Evolutionary conservation across 2,888 invertebrate genomes (phyloP), one percentile per base, ranked within the genome.

Genomic region (Dendrolimus houi): DNA sequence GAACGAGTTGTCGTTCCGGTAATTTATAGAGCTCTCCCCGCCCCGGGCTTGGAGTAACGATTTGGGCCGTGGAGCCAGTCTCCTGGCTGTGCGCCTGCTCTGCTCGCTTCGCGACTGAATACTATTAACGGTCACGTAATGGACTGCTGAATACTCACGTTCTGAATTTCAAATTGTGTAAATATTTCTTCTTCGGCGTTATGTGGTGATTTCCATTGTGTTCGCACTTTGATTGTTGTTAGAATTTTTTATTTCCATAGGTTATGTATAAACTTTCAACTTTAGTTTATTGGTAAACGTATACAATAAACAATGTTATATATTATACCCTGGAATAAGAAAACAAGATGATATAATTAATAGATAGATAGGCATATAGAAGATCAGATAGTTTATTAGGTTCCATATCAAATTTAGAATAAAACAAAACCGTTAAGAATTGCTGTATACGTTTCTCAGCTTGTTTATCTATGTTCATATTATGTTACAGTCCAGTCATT

Each of bases 21-120:
- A 86, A 88, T 87, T 88, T 88, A 89, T 89, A 86, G 87, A 85
- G 83, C 75, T 83, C 81, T 80, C 81, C 80, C 85, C 85, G 86
- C 86, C 85, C 79, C 82, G 69, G 81, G 85, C 82, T 71, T 69
- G 68, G 72, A 76, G 76, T 78, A 79, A 80, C 83, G 77, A 79
- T 80, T 79, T 70, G 76, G 74, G 70, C 71, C 72, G 77, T 73
- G 72, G 71, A 80, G 74, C 75, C 71, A 67, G 72, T 68, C 72
- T 69, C 70, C 68, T 70, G 69, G 69, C 71, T 70, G 66, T 66
- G 71, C 67, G 65, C 65, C 69, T 69, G 68, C 69, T 12, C 69
- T 71, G 67, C 69, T 64, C 71, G 69, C 65, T 57, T 13, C 56
- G 17, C 47, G 52, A 14, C 42, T 56, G 54, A 81, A 83, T 75